Percentiles rank a stretch among this genome's conserved stretches.
These are phyloP conservation scores for Florisuga fusca DNA, from an alignment of 2,797 vertebrate species.

Conservation along the genomic window DNA sequence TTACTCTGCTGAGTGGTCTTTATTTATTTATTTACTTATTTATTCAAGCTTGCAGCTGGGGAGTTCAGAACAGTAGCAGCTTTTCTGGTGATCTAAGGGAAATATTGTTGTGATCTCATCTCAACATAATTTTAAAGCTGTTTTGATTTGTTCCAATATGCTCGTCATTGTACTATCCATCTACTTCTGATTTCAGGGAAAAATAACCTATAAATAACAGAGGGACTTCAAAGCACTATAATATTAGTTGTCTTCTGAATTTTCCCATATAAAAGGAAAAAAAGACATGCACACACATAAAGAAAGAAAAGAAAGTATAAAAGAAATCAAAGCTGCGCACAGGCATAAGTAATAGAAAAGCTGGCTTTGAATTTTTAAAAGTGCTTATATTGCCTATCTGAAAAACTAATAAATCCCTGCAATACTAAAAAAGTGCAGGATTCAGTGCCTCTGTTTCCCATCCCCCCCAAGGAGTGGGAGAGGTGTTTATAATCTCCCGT, in stretches of 20 bases:
- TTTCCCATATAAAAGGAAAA: conserved; percentile 26
- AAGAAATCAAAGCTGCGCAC: conserved; percentile 38
- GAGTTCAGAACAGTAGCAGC: neutral
- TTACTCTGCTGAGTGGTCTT: conserved; percentile 9
- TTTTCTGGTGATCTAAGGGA: neutral
- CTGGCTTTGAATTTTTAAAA: conserved; percentile 37
- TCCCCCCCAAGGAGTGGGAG: neutral
- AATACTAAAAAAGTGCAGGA: neutral
- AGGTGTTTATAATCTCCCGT: neutral
- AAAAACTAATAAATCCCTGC: neutral
- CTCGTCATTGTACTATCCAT: neutral
- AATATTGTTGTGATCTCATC: conserved; percentile 1
- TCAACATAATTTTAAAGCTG: conserved; percentile 30
- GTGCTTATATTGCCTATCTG: neutral
- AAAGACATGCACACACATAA: neutral
- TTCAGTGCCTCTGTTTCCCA: neutral
- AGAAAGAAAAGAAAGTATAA: conserved; percentile 4
- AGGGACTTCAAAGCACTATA: conserved; percentile 39
- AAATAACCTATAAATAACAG: conserved; percentile 24
- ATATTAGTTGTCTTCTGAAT: conserved; percentile 43
- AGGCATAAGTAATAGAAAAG: conserved; percentile 46
- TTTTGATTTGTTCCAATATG: conserved; percentile 21
- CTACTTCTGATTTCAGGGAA: conserved; percentile 36
- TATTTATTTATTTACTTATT: conserved; percentile 2
- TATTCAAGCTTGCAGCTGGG: conserved; percentile 18